Evolutionary conservation across 2,797 vertebrate species (phyloP), one percentile per base, ranked within the genome.

Genomic region (Leptoclinus maculatus): DNA sequence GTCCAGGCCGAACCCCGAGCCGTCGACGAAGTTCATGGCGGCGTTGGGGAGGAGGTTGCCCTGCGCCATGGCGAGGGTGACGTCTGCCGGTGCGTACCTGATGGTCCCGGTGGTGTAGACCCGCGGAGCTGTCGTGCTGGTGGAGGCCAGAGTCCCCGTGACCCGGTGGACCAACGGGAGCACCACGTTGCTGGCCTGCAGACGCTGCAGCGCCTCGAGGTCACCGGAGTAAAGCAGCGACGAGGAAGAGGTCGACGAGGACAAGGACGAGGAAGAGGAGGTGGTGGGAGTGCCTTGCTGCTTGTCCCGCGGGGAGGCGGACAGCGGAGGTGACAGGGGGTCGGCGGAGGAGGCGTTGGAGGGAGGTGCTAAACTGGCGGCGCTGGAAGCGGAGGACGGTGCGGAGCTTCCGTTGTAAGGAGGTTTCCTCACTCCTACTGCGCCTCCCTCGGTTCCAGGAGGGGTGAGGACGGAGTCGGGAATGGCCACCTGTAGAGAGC

Each of bases 31-130:
- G 96, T 99, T 99, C 95, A 99, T 96, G 90, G 97, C 95, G 2
- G 97, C 93, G 34, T 97, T 98, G 85, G 98, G 97, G 79, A 99
- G 95, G 86, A 99, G 96, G 94, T 99, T 98, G 83, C 97, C 95
- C 93, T 98, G 98, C n/a, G 93, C 92, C 97, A 99, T 98, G 80
- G 97, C 97, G 90, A 99, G 94, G 84, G 97, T 99, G 90, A 99
- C 97, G 84, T 99, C 98, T 45, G 98, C 98, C 23, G 98, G 98
- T 17, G 98, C 98, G 82, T 99, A 99, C 87, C 98, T 96, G 94
- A 99, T 99, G 91, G 98, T 99, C 81, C 98, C 98, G 47, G 98
- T 98, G 94, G 98, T 99, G 96, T 99, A 99, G 93, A 99, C 97
- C 87, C 98, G 96, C 62, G 98, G 97, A 47, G 97, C 95, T 43